Evolutionary conservation across 2,113 vertebrate genomes (phyloP).

Genomic region (Sakesphorus luctuosus): DNA sequence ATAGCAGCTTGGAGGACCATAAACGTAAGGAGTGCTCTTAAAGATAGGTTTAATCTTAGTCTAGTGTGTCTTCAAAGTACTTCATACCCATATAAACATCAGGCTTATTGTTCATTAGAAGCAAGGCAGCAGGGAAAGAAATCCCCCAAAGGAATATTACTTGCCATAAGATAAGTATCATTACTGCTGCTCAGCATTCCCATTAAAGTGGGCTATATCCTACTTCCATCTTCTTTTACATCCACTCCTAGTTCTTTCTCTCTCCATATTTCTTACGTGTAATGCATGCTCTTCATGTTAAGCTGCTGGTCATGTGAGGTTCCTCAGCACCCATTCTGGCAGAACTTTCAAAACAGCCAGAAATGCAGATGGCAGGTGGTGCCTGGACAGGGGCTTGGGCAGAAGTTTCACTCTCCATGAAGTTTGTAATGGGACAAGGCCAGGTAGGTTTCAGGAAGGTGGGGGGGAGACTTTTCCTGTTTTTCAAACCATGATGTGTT

Average conservation of each 20-base stretch:
- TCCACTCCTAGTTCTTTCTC: background rate
- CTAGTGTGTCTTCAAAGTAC: constrained; percentile 33
- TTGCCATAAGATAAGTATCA: constrained; percentile 32
- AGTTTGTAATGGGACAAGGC: background rate
- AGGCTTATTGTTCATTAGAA: constrained; percentile 58
- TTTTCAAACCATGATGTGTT: background rate
- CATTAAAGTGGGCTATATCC: background rate
- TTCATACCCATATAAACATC: background rate
- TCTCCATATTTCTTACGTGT: background rate
- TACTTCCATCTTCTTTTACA: background rate
- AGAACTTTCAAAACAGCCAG: background rate
- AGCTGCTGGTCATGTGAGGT: accelerated
- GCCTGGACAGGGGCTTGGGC: background rate
- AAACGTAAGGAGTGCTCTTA: constrained; percentile 8
- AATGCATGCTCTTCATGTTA: background rate
- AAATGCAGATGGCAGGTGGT: background rate
- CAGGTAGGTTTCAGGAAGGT: background rate
- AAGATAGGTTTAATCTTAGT: constrained; percentile 42
- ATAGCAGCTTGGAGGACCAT: constrained; percentile 39
- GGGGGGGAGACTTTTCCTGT: background rate
- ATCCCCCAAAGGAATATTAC: constrained; percentile 26
- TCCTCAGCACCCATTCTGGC: background rate
- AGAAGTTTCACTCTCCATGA: background rate
- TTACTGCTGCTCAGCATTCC: constrained; percentile 17
- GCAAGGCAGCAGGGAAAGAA: background rate